Base-by-base conservation (phyloP, 2,888 invertebrate genomes). In the Drosophila anomelani region DNA sequence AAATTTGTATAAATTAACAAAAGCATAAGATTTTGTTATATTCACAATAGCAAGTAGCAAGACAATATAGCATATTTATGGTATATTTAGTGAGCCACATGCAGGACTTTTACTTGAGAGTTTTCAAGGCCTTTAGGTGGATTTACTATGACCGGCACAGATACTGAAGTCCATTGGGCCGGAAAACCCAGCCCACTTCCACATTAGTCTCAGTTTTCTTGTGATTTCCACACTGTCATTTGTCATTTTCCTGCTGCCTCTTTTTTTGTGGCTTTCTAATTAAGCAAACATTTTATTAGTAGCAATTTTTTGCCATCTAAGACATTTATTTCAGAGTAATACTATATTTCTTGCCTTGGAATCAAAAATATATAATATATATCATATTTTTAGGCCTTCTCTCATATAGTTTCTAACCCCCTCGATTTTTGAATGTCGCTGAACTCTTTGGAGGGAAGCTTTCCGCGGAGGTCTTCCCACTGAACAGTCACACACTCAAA, bases 401-500 rank as follows among this genome's bases (percentile, higher is more conserved):
- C 8, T 12, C 32, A 23, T 20, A 32, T 39, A 15, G 5, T 39
- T 55, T 54, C 38, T 10, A 17, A 15, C 17, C 15, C 29, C 8
- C 13, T 20, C 29, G 29, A 8, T 15, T 17, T 51, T 17, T 8
- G 15, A 2, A 13, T 49, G 49, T 49, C 63, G 34, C 34, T 64
- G 63, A 63, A 63, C 64, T 63, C 51, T 49, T 39, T 39, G 17
- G 13, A 63, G 63, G 62, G 62, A 39, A 34, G 23, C 61, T 23
- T 23, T 26, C 12, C 32, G 34, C 20, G 49, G 34, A 49, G 66
- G 66, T 66, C 64, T 66, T 66, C 26, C 26, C 64, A 53, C 46
- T 46, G 43, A 58, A 32, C 59, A 58, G 60, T 60, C 69, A 68
- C 79, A 62, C 61, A 67, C 62, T 83, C 77, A 80, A 77, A 66